Evolutionary conservation across 2,797 vertebrate species (phyloP), one percentile per base, ranked within the genome.

Genomic region (Holocentrus rufus): DNA sequence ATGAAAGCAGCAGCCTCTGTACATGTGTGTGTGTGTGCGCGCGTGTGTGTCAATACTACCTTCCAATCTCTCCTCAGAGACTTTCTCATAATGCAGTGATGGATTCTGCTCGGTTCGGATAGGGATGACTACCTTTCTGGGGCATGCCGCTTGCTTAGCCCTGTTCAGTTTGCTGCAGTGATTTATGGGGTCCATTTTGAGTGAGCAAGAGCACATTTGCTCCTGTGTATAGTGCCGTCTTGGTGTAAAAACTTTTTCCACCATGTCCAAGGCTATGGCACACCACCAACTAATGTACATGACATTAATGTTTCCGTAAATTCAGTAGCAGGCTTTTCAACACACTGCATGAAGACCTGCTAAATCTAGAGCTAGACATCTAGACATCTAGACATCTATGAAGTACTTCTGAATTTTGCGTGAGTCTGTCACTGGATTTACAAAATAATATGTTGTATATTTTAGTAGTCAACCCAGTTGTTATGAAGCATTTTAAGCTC

Each of bases 71-170:
- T 79, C 85, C 87, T 88, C 84, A 90, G 94, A 95, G 93, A 93
- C 91, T 91, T 93, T 91, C 89, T 91, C 87, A 88, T 91, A 92
- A 81, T 83, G 90, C 92, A 92, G 93, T 94, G 93, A 96, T 93
- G 94, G 92, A 92, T 92, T 90, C 87, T 76, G 87, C 77, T 22
- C 17, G 79, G 87, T 85, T 82, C 81, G 34, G 90, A 87, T 74
- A 93, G 94, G 94, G 94, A 93, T 94, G 94, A 92, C 94, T 95
- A 94, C 91, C 88, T 96, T 95, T 95, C 93, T 94, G 89, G 93
- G 92, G 86, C 92, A 93, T 72, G 88, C 84, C 83, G 92, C 91
- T 87, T 91, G 90, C 94, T 94, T 89, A 89, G 89, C 88, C 81
- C 90, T 93, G 91, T 93, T 94, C 92, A 87, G 87, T 74, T 91